A percentile compares a stretch with the other conserved stretches of the same genome.
Evolutionary conservation across 1,140 invertebrate genomes (phyloP).

Genomic region (Pseudomyrmex flavicornis): DNA sequence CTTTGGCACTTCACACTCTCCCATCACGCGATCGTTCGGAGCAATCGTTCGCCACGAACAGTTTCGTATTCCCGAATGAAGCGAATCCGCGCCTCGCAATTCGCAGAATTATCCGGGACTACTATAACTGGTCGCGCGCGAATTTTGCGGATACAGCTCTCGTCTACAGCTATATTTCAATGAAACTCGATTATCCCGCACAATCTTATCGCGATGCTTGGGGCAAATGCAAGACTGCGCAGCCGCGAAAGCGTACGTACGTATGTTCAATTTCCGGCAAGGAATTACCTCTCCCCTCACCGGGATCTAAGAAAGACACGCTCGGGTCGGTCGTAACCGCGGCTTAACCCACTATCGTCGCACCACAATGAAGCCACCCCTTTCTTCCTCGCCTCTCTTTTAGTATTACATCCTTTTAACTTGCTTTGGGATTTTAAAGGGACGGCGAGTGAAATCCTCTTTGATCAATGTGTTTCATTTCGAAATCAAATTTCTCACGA

Average conservation of each 20-base stretch:
- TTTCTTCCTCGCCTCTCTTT: slow-evolving; percentile 1
- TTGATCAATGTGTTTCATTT: slow-evolving; percentile 15
- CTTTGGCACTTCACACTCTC: slow-evolving; percentile 6
- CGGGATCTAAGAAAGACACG: slow-evolving; percentile 71
- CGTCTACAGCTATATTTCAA: slow-evolving; percentile 70
- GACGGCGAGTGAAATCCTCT: not conserved
- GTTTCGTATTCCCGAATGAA: slow-evolving; percentile 19
- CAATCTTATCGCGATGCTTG: slow-evolving; percentile 62
- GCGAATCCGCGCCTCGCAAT: not conserved
- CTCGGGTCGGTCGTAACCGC: slow-evolving; percentile 71
- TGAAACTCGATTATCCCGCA: slow-evolving; percentile 74
- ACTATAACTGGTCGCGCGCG: slow-evolving; percentile 44
- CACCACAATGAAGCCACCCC: slow-evolving; percentile 5
- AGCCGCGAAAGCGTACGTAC: slow-evolving; percentile 25
- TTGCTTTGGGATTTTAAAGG: not conserved
- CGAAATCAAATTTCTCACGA: not conserved
- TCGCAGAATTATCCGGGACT: not conserved
- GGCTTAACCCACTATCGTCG: slow-evolving; percentile 70
- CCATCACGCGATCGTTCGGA: slow-evolving; percentile 39
- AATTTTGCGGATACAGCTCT: slow-evolving; percentile 68
- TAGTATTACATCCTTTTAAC: slow-evolving; percentile 26
- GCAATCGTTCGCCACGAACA: slow-evolving; percentile 50
- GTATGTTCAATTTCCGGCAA: slow-evolving; percentile 78
- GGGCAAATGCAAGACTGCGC: slow-evolving; percentile 66
- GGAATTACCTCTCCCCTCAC: slow-evolving; percentile 72